Base-by-base conservation (phyloP, 2,888 invertebrate species). In the Andrena hattorfiana region DNA sequence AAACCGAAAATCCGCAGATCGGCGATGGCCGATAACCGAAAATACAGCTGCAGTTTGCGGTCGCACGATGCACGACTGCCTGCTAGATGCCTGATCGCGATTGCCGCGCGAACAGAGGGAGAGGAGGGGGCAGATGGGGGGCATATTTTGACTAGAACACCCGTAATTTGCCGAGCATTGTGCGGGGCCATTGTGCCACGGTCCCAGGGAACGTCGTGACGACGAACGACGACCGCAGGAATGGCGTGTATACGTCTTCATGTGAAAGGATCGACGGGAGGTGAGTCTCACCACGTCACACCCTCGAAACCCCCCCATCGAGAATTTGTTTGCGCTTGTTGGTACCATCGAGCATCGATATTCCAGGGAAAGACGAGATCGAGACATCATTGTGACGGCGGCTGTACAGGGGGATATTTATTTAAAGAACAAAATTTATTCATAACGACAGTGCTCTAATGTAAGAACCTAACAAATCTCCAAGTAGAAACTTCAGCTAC, bases 11-110 rank as follows among this genome's bases (percentile, higher is more conserved):
- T 92, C 92, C 91, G 89, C 91, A 92, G 93, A 94, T 93, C 93
- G 92, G 91, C 83, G 89, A 92, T 92, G 87, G 84, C 79, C 89
- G 93, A 94, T 93, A 94, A 92, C 89, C 92, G 90, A 92, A 93
- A 94, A 93, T 92, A 92, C 93, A 93, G 93, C 93, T 94, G 91
- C 90, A 91, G 93, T 92, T 92, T 93, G 93, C 89, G 93, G 93
- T 92, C 90, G 87, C 90, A 91, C 93, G 90, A 85, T 86, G 86
- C 85, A 77, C 89, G 81, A 42, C 71, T 76, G 84, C 76, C 81
- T 85, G 84, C 56, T 87, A 90, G 91, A 91, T 91, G 88, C 81
- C 79, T 81, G 88, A 83, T 87, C 85, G 85, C 87, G 91, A 91
- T 89, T 89, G 77, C 79, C 77, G 67, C 63, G 64, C 59, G 63